Conservation (phyloP, 1,140 invertebrate genomes). For the Adoxophyes honmai region DNA sequence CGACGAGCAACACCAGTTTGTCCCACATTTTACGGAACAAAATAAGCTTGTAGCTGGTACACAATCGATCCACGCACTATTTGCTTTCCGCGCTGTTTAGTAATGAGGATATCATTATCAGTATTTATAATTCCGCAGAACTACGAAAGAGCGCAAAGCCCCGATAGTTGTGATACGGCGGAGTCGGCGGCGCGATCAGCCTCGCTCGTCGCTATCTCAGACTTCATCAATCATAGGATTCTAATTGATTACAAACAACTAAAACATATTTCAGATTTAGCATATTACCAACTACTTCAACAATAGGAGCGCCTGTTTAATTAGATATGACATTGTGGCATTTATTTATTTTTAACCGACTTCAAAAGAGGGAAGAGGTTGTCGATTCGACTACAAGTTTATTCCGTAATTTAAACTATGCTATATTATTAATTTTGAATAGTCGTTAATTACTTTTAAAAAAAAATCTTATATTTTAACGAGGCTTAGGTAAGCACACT, state of each 20-base stretch:
- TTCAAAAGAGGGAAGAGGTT: too few species aligned
- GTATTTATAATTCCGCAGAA: constrained; percentile 6
- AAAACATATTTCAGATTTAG: too few species aligned
- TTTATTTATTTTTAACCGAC: too few species aligned
- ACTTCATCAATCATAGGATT: not conserved
- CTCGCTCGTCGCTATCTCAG: not conserved
- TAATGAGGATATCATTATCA: constrained; percentile 23
- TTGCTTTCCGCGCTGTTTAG: constrained; percentile 28
- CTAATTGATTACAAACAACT: not conserved
- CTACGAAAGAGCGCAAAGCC: constrained; percentile 2
- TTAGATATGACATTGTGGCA: too few species aligned
- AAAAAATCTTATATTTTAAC: too few species aligned
- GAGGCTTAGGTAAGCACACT: too few species aligned
- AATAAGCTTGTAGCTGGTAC: constrained; percentile 2
- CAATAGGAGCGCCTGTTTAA: too few species aligned
- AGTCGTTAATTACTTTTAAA: too few species aligned
- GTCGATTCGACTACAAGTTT: too few species aligned
- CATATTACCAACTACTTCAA: too few species aligned
- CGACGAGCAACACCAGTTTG: constrained; percentile 30
- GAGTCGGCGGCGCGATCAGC: not conserved
- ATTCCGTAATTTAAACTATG: too few species aligned
- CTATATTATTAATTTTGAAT: too few species aligned
- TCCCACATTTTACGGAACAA: constrained; percentile 43
- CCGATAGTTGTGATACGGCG: not conserved
- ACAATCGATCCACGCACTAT: constrained; percentile 22